phyloP scores from a whole-genome alignment of 1,140 invertebrate species.

The Diorhabda elongata region DNA sequence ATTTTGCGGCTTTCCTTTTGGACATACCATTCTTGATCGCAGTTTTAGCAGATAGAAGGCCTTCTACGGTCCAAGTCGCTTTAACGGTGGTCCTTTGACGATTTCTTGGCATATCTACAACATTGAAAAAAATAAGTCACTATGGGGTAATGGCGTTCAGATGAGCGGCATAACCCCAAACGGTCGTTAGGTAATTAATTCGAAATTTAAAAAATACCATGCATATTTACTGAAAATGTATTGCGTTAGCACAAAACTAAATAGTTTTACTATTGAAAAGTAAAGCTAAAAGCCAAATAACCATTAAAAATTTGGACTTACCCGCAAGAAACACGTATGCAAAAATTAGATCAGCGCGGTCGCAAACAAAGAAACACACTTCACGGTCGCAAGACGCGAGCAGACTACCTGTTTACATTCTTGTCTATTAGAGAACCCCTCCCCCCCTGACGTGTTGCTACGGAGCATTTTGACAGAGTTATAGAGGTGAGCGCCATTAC shows the following conservation, averaged over 20 bases:
- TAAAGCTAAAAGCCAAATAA: background rate
- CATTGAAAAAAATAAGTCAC: slow-evolving; percentile 12
- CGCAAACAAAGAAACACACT: slow-evolving; percentile 16
- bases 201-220: background rate
- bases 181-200: background rate
- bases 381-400: slow-evolving; percentile 10
- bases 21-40: slow-evolving; percentile 15
- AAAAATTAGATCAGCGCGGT: slow-evolving; percentile 16
- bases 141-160: slow-evolving; percentile 3
- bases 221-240: background rate
- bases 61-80: slow-evolving; percentile 20
- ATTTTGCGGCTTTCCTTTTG: slow-evolving; percentile 15
- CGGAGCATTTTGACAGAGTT: slow-evolving; percentile 1
- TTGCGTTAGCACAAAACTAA: background rate
- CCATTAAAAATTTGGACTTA: slow-evolving; percentile 6
- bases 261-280: background rate
- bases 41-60: background rate
- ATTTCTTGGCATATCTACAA: slow-evolving; percentile 24
- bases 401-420: slow-evolving; percentile 6
- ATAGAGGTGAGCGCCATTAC: slow-evolving; percentile 11
- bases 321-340: background rate
- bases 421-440: slow-evolving; percentile 10
- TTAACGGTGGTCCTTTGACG: slow-evolving; percentile 18
- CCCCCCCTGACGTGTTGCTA: slow-evolving; percentile 7
- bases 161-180: slow-evolving; percentile 7